A percentile compares a stretch with the other conserved stretches of the same genome.
phyloP scores from a whole-genome alignment of 2,113 vertebrate species.

The Antechinus flavipes region DNA sequence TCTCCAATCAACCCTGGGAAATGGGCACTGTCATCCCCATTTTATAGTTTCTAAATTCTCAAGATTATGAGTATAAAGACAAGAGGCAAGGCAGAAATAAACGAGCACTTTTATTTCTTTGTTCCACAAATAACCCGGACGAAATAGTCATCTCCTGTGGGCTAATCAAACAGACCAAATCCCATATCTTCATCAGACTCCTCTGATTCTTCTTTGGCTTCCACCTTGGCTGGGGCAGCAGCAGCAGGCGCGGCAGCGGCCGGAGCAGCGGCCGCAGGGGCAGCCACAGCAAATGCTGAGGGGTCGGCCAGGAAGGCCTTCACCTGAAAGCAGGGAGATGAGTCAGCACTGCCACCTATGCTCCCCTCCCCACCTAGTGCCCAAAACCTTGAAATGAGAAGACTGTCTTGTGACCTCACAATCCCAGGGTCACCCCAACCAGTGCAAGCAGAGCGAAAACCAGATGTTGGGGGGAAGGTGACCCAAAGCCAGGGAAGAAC shows the following conservation, averaged over 20 bases:
- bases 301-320: conserved; percentile 97
- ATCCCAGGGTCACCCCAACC: no score
- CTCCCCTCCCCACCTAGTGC: background rate
- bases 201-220: conserved; percentile 94
- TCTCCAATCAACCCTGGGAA: no score
- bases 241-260: conserved; percentile 80
- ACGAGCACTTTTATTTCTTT: conserved; percentile 80
- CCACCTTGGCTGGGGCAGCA: conserved; percentile 87
- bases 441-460: no score
- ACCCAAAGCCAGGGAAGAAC: background rate
- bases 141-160: background rate
- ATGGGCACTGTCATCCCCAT: background rate
- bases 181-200: conserved; percentile 98
- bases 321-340: conserved; percentile 82
- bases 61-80: background rate
- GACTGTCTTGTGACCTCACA: background rate
- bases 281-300: conserved; percentile 91
- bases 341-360: background rate
- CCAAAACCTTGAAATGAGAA: background rate
- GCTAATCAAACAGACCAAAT: conserved; percentile 95
- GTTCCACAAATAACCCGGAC: conserved; percentile 22
- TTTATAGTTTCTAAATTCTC: background rate
- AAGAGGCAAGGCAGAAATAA: conserved; percentile 38
- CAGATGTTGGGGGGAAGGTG: no score
- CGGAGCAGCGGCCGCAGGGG: conserved; percentile 80